Percentiles rank a stretch among this genome's conserved stretches.
Conservation (phyloP, 2,797 vertebrate species). For the Rachycentron canadum region DNA sequence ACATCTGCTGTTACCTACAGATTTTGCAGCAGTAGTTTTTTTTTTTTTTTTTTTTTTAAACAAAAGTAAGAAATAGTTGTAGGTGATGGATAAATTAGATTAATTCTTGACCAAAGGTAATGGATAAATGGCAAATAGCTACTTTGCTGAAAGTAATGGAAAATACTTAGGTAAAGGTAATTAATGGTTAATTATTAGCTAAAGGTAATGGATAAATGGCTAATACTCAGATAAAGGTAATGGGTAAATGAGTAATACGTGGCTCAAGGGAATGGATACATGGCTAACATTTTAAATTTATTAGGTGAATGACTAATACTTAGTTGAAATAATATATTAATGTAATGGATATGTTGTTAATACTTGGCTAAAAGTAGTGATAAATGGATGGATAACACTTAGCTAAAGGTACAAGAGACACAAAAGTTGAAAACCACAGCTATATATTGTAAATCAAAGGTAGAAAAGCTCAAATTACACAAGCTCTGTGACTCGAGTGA, state of each 20-base stretch:
- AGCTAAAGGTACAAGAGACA: neutral
- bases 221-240: neutral
- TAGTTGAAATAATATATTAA: too few species aligned
- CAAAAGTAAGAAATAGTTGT: too few species aligned
- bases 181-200: neutral
- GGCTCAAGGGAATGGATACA: neutral
- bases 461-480: neutral
- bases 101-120: neutral
- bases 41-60: neutral
- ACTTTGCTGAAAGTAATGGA: neutral
- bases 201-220: neutral
- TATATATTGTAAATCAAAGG: too few species aligned
- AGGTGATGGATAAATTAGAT: neutral
- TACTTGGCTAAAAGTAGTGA: too few species aligned
- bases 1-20: neutral
- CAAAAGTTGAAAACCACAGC: neutral
- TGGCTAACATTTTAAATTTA: neutral
- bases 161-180: neutral
- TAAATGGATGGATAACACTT: neutral
- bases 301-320: too few species aligned
- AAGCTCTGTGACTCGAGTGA: slow-evolving; percentile 8
- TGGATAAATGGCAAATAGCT: neutral
- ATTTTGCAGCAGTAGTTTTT: neutral
- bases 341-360: too few species aligned
- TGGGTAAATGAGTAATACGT: neutral